Base-by-base conservation (phyloP, 2,888 invertebrate species). In the Hydriomena furcata region DNA sequence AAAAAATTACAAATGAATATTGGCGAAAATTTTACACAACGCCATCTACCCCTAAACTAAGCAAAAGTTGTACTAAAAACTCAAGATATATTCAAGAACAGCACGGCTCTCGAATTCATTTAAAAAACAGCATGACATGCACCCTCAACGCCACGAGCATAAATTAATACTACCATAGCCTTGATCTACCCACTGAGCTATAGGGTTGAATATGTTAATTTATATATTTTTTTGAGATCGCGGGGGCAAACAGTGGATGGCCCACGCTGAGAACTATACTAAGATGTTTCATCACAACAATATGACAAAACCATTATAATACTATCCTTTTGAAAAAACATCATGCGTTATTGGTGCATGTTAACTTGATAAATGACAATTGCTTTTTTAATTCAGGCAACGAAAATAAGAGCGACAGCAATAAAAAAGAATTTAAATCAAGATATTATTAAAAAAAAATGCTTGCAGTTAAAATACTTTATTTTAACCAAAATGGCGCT, bases 151-250 rank as follows among this genome's bases (percentile, higher is more conserved):
- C 68, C 68, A 65, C 74, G 70, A 68, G 64, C 69, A 74, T 79
- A 78, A 80, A 78, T 71, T 66, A 73, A 66, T 66, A 65, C 68
- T 68, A n/a, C 68, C 65, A 12, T 6, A 8, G n/a, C 7, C 25
- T 25, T 12, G 1, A 36, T 20, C 74, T 65, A 64, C 64, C 66
- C 65, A 58, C 69, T 67, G 71, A 66, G 48, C 45, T 68, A 69
- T 78, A 78, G 81, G 82, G 78, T 83, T 81, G 70, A 77, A 76
- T 83, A 84, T 84, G 82, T 76, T 82, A 82, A 84, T 84, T 69
- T 65, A 75, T 70, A 36, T 12, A 36, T 7, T 13, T n/a, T 7
- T 66, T 71, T 71, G 63, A 73, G 68, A 60, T 71, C 78, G 75
- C 75, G 79, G 79, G 77, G 66, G 82, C 88, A 83, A 82, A 79